A percentile compares a stretch with the other conserved stretches of the same genome.
These are phyloP conservation scores for Rhingia rostrata DNA, from an alignment of 2,888 invertebrate species.

Conservation along the genomic window DNA sequence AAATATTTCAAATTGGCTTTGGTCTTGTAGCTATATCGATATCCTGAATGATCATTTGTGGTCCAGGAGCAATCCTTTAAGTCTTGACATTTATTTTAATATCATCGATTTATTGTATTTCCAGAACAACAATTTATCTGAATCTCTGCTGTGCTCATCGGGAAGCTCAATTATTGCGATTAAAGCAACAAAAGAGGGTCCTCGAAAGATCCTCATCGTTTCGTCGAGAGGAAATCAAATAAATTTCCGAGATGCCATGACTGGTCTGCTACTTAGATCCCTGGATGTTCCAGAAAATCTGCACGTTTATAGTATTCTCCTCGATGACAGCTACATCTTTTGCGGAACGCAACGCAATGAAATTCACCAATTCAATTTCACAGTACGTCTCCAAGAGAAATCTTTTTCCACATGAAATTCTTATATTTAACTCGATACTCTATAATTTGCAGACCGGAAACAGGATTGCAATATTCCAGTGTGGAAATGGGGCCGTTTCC, in stretches of 20 bases:
- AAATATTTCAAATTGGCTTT: no score
- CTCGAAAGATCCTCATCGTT: constrained; percentile 86
- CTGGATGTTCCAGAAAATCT: constrained; percentile 85
- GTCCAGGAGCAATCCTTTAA: no score
- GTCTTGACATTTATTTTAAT: background rate
- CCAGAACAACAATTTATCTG: constrained; percentile 85
- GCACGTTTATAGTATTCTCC: constrained; percentile 89
- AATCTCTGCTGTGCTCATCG: constrained; percentile 85
- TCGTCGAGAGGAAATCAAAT: constrained; percentile 88
- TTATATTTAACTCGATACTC: background rate
- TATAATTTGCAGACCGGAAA: constrained; percentile 85
- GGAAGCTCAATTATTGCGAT: constrained; percentile 88
- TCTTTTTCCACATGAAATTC: background rate
- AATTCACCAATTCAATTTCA: constrained; percentile 89
- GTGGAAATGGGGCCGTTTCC: constrained; percentile 89
- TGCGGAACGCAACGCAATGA: constrained; percentile 90
- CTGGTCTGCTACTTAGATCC: constrained; percentile 87
- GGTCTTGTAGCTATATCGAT: no score
- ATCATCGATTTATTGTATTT: constrained; percentile 75
- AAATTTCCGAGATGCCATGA: constrained; percentile 88
- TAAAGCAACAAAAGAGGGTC: constrained; percentile 89
- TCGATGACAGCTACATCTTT: constrained; percentile 88
- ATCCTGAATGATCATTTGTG: no score
- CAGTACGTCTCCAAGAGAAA: constrained; percentile 84
- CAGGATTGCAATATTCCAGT: constrained; percentile 85